Percentiles rank a stretch among this genome's conserved stretches.
These are phyloP conservation scores for Drosophila chauvacae DNA, from an alignment of 1,140 invertebrate genomes.

Conservation along the genomic window DNA sequence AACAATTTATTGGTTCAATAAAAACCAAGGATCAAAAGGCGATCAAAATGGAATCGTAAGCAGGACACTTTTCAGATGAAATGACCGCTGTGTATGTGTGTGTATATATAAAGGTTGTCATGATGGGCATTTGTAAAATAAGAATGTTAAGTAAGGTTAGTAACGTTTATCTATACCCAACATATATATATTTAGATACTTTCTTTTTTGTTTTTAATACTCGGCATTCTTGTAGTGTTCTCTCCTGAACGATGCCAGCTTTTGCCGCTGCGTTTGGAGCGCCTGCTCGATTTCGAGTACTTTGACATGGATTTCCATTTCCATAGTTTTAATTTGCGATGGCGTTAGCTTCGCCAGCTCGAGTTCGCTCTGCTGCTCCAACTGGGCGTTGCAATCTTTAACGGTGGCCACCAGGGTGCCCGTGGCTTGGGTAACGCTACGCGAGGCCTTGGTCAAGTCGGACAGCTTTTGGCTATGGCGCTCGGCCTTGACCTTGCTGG, in stretches of 20 bases:
- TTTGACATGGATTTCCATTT: slow-evolving; percentile 97
- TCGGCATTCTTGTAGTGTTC: slow-evolving; percentile 91
- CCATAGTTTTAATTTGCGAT: slow-evolving; percentile 96
- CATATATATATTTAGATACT: slow-evolving; percentile 5
- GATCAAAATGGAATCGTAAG: slow-evolving; percentile 38
- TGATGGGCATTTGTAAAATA: slow-evolving; percentile 33
- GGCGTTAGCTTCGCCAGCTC: slow-evolving; percentile 95
- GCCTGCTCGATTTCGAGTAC: slow-evolving; percentile 96
- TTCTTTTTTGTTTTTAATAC: slow-evolving; percentile 56
- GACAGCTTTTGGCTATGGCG: slow-evolving; percentile 91
- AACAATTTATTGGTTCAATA: slow-evolving; percentile 29
- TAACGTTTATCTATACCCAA: too few relatives aligned
- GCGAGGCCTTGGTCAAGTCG: slow-evolving; percentile 93
- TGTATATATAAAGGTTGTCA: slow-evolving; percentile 32
- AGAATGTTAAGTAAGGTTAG: slow-evolving; percentile 27
- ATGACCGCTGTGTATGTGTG: neutral
- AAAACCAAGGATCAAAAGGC: slow-evolving; percentile 32
- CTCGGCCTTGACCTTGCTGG: slow-evolving; percentile 96
- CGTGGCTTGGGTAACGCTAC: slow-evolving; percentile 94
- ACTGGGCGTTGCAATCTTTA: slow-evolving; percentile 93
- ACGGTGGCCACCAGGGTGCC: slow-evolving; percentile 96
- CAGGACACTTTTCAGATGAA: neutral
- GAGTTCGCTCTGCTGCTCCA: slow-evolving; percentile 95
- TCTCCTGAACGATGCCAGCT: slow-evolving; percentile 93
- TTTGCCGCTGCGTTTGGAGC: slow-evolving; percentile 93